Evolutionary conservation across 2,888 invertebrate genomes (phyloP), one percentile per base, ranked within the genome.

Genomic region (Leucophora obtusa): DNA sequence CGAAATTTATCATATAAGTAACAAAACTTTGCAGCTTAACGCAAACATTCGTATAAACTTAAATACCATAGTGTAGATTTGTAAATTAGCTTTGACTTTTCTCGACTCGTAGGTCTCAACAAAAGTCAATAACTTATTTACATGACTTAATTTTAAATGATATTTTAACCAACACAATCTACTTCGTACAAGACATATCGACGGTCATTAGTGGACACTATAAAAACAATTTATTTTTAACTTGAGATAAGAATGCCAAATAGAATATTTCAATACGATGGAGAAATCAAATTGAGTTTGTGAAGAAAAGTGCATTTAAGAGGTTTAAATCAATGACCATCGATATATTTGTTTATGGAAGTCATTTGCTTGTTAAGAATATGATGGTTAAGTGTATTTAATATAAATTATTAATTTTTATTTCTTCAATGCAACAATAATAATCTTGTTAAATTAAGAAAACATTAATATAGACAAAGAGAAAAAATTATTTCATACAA

Each of bases 51-150:
- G 1, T 28, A 21, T 21, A 38, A 33, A 8, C 35, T 18, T 21
- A 28, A 59, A 65, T 66, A 35, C 47, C 1, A 33, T 69, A 28
- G 43, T 71, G 71, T 58, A 69, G 58, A 76, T 60, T 65, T 81
- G 59, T 70, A 76, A 73, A 72, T 81, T 65, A 65, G 72, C 54
- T 69, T 54, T 76, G 76, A 72, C 65, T 81, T 76, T 60, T 53
- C 54, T 80, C 68, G 59, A 80, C 72, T 69, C 69, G 38, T 10
- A 80, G 63, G 73, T 77, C 70, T 81, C 69, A 81, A 77, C 65
- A 70, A 65, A 73, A 60, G 69, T 70, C 73, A 73, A 73, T 70
- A 77, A 81, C 70, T 70, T 73, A 76, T 77, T 54, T 56, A 70
- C 47, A 71, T 66, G 66, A 59, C 53, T 59, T 47, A 70, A 71